These are phyloP conservation scores for Drosophila incognita DNA, from an alignment of 2,888 invertebrate genomes.

Conservation along the genomic window DNA sequence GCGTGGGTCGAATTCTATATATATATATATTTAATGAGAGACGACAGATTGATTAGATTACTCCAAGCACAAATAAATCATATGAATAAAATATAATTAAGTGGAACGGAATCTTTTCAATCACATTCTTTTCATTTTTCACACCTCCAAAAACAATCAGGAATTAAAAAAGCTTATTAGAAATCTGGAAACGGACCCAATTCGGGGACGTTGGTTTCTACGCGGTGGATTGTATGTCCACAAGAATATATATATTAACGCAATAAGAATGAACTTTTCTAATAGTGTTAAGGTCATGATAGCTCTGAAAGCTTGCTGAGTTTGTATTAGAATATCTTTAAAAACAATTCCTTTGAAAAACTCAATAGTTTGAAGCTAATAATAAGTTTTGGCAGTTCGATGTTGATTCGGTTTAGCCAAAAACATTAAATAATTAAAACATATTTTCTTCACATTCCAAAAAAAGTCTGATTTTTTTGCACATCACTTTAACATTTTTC, in stretches of 20 bases:
- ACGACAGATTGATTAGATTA: not conserved
- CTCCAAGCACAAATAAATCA: not conserved
- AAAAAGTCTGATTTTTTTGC: not conserved
- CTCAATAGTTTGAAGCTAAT: not conserved
- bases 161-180: not conserved
- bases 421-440: not conserved
- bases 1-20: slow-evolving; percentile 93
- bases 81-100: not conserved
- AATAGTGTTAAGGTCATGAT: not conserved
- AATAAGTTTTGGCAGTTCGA: not conserved
- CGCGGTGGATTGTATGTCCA: not conserved
- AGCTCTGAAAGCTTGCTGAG: not conserved
- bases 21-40: not conserved
- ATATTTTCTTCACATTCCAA: not conserved
- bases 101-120: not conserved
- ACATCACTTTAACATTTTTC: not conserved
- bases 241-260: not conserved
- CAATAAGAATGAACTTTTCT: not conserved
- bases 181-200: not conserved
- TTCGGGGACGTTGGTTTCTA: not conserved
- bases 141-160: not conserved
- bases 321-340: not conserved
- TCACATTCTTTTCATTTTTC: too few relatives aligned
- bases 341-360: not conserved
- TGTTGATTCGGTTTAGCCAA: not conserved